Evolutionary conservation across 1,140 invertebrate species (phyloP).

Genomic region (Trinorchestia longiramus): DNA sequence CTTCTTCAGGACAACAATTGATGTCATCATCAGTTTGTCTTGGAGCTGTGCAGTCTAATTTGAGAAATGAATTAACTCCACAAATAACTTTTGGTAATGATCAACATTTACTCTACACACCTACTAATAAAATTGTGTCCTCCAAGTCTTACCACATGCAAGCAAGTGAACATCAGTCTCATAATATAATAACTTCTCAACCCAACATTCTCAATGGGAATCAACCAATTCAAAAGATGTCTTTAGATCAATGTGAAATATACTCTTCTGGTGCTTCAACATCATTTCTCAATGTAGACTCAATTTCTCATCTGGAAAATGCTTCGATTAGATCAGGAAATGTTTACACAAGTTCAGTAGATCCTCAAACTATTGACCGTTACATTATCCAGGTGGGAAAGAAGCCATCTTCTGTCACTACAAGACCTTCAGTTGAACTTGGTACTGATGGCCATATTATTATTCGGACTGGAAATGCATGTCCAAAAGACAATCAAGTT

Average conservation of each 20-base stretch:
- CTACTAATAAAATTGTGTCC: not conserved
- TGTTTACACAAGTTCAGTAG: not conserved
- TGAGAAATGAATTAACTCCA: not conserved
- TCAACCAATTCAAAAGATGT: not conserved
- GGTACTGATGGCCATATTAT: constrained; percentile 61
- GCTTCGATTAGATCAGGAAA: not conserved
- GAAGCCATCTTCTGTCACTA: constrained; percentile 29
- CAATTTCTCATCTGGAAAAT: not conserved
- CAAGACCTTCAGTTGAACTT: constrained; percentile 31
- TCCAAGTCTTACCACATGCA: not conserved
- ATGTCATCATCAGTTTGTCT: not conserved
- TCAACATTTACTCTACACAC: not conserved
- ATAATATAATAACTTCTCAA: not conserved
- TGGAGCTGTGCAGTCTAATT: not conserved
- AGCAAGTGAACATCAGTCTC: not conserved
- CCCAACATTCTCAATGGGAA: not conserved
- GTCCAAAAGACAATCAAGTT: not conserved
- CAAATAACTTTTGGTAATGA: not conserved
- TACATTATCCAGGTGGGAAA: constrained; percentile 63
- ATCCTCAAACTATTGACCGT: constrained; percentile 45
- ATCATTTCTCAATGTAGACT: not conserved
- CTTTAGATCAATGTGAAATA: not conserved
- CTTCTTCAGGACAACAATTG: not conserved
- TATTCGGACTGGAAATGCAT: constrained; percentile 57
- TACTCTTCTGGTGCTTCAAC: not conserved